These are phyloP conservation scores for Sesia apiformis DNA, from an alignment of 2,888 invertebrate species.

Conservation along the genomic window DNA sequence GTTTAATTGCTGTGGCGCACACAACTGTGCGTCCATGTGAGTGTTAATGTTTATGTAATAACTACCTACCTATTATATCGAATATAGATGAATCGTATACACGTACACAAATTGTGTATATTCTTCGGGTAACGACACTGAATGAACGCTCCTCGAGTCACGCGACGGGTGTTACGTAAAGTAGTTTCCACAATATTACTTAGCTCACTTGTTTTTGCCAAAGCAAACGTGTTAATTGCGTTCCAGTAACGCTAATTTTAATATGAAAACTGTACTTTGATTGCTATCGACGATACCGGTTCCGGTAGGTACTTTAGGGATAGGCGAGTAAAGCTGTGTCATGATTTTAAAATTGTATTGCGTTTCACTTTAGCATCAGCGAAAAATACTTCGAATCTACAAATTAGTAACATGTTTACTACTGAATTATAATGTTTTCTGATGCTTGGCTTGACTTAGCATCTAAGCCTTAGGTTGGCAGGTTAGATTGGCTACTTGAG, in stretches of 20 bases:
- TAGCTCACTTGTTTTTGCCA: constrained; percentile 55
- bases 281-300: constrained; percentile 2
- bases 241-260: constrained; percentile 53
- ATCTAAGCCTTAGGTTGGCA: too few relatives aligned
- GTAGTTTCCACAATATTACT: constrained; percentile 43
- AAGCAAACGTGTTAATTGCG: constrained; percentile 61
- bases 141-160: constrained; percentile 54
- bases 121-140: constrained; percentile 24
- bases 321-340: too few relatives aligned
- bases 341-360: too few relatives aligned
- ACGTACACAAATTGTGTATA: background rate
- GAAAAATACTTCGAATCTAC: too few relatives aligned
- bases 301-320: background rate
- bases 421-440: too few relatives aligned
- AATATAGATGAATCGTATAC: background rate
- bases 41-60: background rate
- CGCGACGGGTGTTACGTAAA: constrained; percentile 59
- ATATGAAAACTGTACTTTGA: constrained; percentile 36
- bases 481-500: too few relatives aligned
- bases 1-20: too few relatives aligned
- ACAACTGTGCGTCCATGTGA: too few relatives aligned
- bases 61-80: background rate
- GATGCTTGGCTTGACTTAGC: too few relatives aligned
- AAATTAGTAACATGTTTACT: too few relatives aligned
- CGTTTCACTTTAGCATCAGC: too few relatives aligned